Evolutionary conservation across 2,888 invertebrate genomes (phyloP), one percentile per base, ranked within the genome.

Genomic region (Cryptophagus acutangulus): DNA sequence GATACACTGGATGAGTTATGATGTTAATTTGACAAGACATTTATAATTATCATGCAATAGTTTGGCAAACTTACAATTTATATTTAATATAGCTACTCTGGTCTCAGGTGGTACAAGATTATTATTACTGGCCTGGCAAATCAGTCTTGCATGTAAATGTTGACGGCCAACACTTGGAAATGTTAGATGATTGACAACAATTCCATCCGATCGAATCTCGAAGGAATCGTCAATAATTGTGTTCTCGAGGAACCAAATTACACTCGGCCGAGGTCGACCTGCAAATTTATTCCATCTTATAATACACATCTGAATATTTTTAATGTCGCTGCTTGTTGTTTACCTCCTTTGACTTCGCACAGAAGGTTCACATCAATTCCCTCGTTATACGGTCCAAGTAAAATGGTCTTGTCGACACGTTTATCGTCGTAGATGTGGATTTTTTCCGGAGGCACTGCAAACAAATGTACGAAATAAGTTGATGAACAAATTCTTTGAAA

Each of bases 111-210:
- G 80, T 29, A 84, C 84, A 57, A 89, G 72, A 68, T 87, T 87
- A 50, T 88, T 91, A 69, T 91, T 91, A 58, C 84, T 82, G 17
- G 91, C 90, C 70, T 89, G 87, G 71, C 91, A 91, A 58, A 87
- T 82, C 60, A 90, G 82, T 58, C 87, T 76, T 42, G 86, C 78
- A 69, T 88, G 84, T 55, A 89, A 76, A 71, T 91, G 88, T 69
- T 87, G 85, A 42, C 90, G 73, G 18, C 86, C 86, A 54, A 91
- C 79, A 65, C 81, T 84, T 42, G 85, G 84, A 64, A 86, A 87
- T 47, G 80, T 80, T 58, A 90, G 75, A 56, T 83, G 82, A 74
- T 90, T 90, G 61, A 85, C 78, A 38, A 87, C 85, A 50, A 81
- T 71, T 24, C 82, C 84, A 52, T 84, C 82, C 17, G 71, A 63